Evolutionary conservation across 2,888 invertebrate genomes (phyloP), one percentile per base, ranked within the genome.

Genomic region (Dromius quadrimaculatus): DNA sequence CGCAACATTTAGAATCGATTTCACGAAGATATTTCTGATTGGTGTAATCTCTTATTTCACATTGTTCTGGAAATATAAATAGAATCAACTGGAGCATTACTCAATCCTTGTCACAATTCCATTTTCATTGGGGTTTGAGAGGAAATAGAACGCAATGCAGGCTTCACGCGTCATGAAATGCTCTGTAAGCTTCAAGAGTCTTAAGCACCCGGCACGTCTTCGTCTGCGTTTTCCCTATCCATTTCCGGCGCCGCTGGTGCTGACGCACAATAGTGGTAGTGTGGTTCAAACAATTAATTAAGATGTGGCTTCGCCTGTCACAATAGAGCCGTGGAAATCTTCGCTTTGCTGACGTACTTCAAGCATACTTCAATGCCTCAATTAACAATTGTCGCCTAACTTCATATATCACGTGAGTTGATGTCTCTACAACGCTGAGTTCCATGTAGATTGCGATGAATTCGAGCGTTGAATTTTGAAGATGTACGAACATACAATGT

Each of bases 261-360:
- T n/a, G 11, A 28, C 47, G 20, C 11, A n/a, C n/a, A n/a, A n/a
- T n/a, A n/a, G n/a, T n/a, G n/a, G n/a, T n/a, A n/a, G n/a, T n/a
- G n/a, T n/a, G 50, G 32, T 36, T 70, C 62, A 50, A 61, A 70
- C 70, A 62, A 70, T 70, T 70, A 62, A 70, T 70, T 70, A 70
- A 70, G 70, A 70, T 62, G 70, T 62, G 70, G 70, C 61, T 70
- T 70, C 62, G 50, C 23, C 62, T 61, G 70, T 70, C 70, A 70
- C 70, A 70, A 70, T 70, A 23, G 61, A 61, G 45, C 50, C 62
- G 36, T 22, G 36, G 50, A 62, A 70, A 62, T 62, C 62, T 61
- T 62, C 23, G 36, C 62, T 62, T 32, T 64, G 70, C 45, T 59
- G 70, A 47, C 47, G 38, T 43, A 11, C 8, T 2, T 17, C 2